Conservation (phyloP, 1,140 invertebrate species). For the Brachionus plicatilis region DNA sequence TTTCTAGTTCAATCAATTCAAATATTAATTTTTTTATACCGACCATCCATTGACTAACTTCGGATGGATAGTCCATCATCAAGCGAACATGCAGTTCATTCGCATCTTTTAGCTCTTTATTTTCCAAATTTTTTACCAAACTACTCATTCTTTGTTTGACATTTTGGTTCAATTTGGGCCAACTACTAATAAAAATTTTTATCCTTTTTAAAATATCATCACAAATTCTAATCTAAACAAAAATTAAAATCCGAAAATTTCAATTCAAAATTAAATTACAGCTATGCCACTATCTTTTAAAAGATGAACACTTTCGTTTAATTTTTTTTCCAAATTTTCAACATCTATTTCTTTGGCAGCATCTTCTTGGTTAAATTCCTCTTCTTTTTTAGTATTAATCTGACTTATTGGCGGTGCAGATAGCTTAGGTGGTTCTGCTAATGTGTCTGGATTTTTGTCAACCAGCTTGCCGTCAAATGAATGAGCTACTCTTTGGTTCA, state of each 20-base stretch:
- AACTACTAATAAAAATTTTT: slow-evolving; percentile 2
- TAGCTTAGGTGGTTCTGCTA: slow-evolving; percentile 9
- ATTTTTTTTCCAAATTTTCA: background rate
- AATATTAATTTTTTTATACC: slow-evolving; percentile 37
- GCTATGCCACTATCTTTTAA: background rate
- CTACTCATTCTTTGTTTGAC: background rate
- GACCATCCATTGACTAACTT: slow-evolving; percentile 40
- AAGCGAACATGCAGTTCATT: slow-evolving; percentile 22
- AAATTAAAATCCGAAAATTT: background rate
- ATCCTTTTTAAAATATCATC: slow-evolving; percentile 27
- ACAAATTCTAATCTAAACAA: background rate
- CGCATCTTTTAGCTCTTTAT: background rate
- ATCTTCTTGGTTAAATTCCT: background rate
- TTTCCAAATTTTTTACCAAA: background rate
- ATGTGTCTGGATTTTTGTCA: background rate
- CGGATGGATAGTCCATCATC: slow-evolving; percentile 34
- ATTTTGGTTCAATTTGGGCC: slow-evolving; percentile 8
- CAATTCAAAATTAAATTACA: background rate
- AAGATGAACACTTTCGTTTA: background rate
- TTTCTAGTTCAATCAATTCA: slow-evolving; percentile 22
- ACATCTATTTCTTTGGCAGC: background rate
- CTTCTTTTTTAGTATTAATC: background rate
- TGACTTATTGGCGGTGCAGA: background rate
- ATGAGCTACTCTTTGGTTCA: slow-evolving; percentile 36
- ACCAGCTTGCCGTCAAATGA: background rate